Percentiles rank a stretch among this genome's conserved stretches.
phyloP scores from a whole-genome alignment of 1,140 invertebrate genomes.

The Heliconius melpomene region DNA sequence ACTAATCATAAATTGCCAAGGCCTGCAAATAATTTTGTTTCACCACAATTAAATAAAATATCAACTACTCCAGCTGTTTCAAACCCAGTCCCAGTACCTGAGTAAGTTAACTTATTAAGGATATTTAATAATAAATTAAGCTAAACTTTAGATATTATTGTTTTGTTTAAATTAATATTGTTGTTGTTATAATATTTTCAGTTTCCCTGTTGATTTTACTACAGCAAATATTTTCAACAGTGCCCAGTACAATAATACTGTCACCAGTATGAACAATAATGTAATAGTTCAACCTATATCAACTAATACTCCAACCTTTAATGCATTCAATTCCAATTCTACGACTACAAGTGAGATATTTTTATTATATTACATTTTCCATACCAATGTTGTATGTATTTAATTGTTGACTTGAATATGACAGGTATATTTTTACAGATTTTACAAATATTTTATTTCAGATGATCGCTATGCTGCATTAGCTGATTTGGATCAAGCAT shows the following conservation, averaged over 20 bases:
- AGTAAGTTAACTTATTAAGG: constrained; percentile 55
- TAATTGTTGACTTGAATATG: constrained; percentile 20
- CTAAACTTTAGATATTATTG: background rate
- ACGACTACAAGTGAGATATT: constrained; percentile 57
- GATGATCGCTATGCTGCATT: constrained; percentile 80
- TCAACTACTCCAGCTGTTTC: constrained; percentile 41
- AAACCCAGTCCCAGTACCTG: constrained; percentile 60
- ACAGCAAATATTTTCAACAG: constrained; percentile 79
- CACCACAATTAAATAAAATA: constrained; percentile 49
- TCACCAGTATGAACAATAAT: constrained; percentile 66
- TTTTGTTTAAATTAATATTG: constrained; percentile 2
- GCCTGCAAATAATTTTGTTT: constrained; percentile 58
- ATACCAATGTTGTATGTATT: background rate
- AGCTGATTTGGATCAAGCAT: constrained; percentile 75
- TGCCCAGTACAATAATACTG: constrained; percentile 75
- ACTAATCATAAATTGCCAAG: constrained; percentile 60
- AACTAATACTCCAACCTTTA: constrained; percentile 49
- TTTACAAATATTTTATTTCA: constrained; percentile 40
- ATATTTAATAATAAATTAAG: background rate
- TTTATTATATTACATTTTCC: background rate
- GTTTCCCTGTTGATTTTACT: constrained; percentile 80
- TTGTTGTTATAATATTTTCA: constrained; percentile 50
- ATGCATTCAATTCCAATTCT: constrained; percentile 58
- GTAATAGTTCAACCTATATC: constrained; percentile 50
- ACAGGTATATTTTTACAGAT: constrained; percentile 2